Conservation (phyloP, 2,888 invertebrate genomes). For the Cantharis rustica region DNA sequence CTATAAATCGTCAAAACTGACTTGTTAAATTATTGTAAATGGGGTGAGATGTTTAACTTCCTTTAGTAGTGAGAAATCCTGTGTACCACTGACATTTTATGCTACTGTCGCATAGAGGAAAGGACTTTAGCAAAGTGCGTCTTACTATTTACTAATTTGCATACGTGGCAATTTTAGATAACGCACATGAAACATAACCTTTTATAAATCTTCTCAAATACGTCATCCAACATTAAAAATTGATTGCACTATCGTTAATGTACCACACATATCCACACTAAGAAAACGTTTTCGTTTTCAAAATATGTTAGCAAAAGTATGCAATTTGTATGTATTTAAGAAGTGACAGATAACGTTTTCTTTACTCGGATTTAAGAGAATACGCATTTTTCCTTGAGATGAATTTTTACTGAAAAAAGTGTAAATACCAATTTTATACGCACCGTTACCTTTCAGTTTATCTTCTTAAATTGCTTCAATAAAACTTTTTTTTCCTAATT, state of each 20-base stretch:
- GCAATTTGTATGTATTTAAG: neutral
- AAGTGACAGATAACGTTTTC: neutral
- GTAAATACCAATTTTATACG: neutral
- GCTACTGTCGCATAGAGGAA: neutral
- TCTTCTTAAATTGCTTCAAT: neutral
- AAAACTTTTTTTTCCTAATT: neutral
- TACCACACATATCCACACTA: neutral
- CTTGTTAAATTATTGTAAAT: conserved; percentile 10
- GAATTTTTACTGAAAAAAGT: neutral
- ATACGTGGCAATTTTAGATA: conserved; percentile 14
- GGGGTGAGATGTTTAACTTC: conserved; percentile 3
- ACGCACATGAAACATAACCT: conserved; percentile 6
- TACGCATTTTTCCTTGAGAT: neutral
- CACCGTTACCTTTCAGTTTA: neutral
- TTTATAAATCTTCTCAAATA: neutral
- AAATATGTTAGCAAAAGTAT: neutral
- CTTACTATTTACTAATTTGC: conserved; percentile 5
- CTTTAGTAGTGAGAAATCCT: conserved; percentile 1
- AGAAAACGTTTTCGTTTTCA: neutral
- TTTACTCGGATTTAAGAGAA: neutral
- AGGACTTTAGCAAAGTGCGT: neutral
- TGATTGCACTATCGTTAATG: neutral
- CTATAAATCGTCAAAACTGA: conserved; percentile 11
- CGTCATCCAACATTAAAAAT: neutral
- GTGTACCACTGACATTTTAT: conserved; percentile 4